Evolutionary conservation across 2,797 vertebrate genomes (phyloP).

Genomic region (Falco berigora): DNA sequence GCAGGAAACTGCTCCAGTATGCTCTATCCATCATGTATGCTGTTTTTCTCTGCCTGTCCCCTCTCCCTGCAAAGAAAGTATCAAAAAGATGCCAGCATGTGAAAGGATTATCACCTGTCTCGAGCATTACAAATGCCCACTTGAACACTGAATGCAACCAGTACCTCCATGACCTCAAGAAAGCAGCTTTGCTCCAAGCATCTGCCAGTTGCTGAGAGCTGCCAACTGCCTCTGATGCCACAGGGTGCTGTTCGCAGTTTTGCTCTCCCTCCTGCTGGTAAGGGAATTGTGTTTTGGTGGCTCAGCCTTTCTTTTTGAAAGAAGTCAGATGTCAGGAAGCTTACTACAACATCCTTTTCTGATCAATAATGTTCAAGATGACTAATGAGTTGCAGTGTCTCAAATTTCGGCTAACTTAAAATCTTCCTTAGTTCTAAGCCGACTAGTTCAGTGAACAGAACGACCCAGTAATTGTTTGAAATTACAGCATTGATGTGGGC

Average conservation of each 20-base stretch:
- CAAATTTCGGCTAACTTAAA: neutral
- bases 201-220: neutral
- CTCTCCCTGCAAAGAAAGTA: neutral
- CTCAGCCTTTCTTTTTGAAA: neutral
- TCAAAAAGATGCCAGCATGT: neutral
- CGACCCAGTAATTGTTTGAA: neutral
- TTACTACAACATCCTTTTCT: neutral
- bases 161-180: neutral
- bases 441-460: neutral
- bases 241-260: neutral
- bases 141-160: neutral
- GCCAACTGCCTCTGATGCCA: neutral
- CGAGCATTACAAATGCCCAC: neutral
- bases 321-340: neutral
- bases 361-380: neutral
- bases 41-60: neutral
- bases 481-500: neutral
- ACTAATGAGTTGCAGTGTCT: neutral
- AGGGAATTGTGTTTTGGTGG: neutral
- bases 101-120: neutral
- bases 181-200: neutral
- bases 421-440: neutral
- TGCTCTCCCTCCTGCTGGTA: accelerated
- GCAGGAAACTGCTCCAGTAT: neutral
- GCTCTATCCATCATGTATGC: neutral